phyloP scores from a whole-genome alignment of 2,888 invertebrate species.

The Noctua pronuba region DNA sequence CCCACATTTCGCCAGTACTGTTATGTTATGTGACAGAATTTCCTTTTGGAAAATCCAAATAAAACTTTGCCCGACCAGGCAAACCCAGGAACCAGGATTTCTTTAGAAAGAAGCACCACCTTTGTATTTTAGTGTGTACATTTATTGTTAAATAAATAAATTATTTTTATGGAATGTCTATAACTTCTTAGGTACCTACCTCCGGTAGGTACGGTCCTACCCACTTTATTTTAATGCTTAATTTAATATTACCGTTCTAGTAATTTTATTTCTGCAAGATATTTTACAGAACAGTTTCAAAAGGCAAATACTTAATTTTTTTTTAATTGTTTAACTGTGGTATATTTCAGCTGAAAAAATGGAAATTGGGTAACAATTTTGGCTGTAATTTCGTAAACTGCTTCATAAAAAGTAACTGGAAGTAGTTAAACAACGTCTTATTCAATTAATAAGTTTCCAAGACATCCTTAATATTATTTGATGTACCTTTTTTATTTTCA shows the following conservation, averaged over 20 bases:
- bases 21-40: not conserved
- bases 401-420: not conserved
- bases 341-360: not conserved
- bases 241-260: not conserved
- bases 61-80: not conserved
- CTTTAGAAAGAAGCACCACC: too few relatives aligned
- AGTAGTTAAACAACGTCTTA: not conserved
- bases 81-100: not conserved
- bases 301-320: not conserved
- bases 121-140: too few relatives aligned
- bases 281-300: not conserved
- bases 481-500: not conserved
- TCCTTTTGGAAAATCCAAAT: not conserved
- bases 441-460: not conserved
- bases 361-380: not conserved
- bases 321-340: not conserved
- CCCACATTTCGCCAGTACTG: not conserved
- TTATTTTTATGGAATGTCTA: too few relatives aligned
- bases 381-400: not conserved
- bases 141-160: too few relatives aligned
- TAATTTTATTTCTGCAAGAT: constrained; percentile 7
- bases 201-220: too few relatives aligned
- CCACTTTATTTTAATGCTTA: constrained; percentile 20
- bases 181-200: not conserved
- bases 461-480: too few relatives aligned